A percentile compares a stretch with the other conserved stretches of the same genome.
phyloP scores from a whole-genome alignment of 2,113 vertebrate species.

The Pelecanus crispus region DNA sequence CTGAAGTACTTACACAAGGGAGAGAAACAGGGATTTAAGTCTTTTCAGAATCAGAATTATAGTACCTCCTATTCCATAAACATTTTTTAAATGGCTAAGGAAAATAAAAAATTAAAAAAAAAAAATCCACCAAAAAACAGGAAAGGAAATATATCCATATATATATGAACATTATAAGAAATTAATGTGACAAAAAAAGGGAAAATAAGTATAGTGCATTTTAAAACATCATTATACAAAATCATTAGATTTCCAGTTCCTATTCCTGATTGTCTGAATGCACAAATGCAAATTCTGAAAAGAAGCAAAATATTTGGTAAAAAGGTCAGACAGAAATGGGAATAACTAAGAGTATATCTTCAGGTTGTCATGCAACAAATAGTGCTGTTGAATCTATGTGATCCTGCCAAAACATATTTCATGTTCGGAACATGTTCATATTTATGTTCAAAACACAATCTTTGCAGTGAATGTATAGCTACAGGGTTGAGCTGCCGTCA shows the following conservation, averaged over 20 bases:
- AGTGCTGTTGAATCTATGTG: neutral
- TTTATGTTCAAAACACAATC: neutral
- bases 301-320: neutral
- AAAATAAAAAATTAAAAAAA: neutral
- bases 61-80: neutral
- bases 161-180: neutral
- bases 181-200: rapidly evolving
- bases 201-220: neutral
- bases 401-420: neutral
- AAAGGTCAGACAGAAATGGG: neutral
- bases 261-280: neutral
- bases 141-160: neutral
- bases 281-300: neutral
- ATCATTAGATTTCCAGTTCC: neutral
- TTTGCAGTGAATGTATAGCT: neutral
- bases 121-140: neutral
- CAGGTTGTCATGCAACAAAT: neutral
- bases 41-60: neutral
- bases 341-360: neutral
- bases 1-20: neutral
- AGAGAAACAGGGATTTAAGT: neutral
- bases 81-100: neutral
- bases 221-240: neutral
- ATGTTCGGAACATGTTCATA: too few relatives aligned
- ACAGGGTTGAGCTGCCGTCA: neutral